phyloP scores from a whole-genome alignment of 2,113 vertebrate species.

The Eudyptes chrysolophus region DNA sequence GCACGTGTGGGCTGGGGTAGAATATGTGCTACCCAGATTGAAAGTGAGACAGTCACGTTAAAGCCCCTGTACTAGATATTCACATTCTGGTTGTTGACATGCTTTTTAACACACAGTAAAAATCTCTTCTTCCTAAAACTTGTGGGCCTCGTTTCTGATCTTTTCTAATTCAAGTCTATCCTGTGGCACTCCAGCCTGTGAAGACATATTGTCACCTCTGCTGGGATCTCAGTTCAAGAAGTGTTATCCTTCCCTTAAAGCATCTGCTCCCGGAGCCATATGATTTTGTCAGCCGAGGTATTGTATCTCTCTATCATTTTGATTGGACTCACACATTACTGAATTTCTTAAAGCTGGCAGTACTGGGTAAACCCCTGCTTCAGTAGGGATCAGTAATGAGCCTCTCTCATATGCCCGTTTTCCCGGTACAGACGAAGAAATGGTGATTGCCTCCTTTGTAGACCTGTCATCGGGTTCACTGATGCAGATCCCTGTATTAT shows the following conservation, averaged over 20 bases:
- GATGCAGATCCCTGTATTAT: background rate
- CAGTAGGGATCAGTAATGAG: background rate
- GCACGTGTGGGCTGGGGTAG: fast-evolving
- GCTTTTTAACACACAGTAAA: background rate
- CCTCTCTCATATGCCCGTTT: background rate
- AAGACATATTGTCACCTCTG: background rate
- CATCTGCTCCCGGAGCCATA: fast-evolving
- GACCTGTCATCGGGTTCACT: background rate
- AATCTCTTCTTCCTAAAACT: background rate
- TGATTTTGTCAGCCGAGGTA: background rate
- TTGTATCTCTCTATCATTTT: background rate
- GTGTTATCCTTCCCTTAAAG: background rate
- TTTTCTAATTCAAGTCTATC: background rate
- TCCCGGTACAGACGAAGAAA: background rate
- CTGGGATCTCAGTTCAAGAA: background rate
- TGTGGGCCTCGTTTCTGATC: background rate
- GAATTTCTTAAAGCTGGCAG: background rate
- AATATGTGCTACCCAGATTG: background rate
- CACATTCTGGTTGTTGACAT: background rate
- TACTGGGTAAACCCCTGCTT: background rate
- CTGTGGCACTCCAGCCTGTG: background rate
- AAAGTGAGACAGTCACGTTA: background rate
- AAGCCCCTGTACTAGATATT: background rate
- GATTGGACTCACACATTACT: background rate
- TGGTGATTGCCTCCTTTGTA: background rate